A percentile compares a stretch with the other conserved stretches of the same genome.
Conservation (phyloP, 1,140 invertebrate genomes). For the Littorina saxatilis region DNA sequence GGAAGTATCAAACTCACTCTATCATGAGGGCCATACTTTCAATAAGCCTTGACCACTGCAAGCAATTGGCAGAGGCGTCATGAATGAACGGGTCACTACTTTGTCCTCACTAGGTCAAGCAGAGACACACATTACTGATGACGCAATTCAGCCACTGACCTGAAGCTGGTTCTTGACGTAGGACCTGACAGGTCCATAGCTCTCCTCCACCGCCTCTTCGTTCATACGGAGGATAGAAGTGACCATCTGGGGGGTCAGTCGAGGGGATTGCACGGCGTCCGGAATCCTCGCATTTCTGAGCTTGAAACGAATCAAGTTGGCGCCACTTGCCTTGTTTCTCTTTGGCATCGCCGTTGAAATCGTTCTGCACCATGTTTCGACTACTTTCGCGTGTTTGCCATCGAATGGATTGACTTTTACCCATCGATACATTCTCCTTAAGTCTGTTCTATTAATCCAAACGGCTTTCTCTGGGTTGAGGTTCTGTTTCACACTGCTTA, state of each 20-base stretch:
- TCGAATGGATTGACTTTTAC: slow-evolving; percentile 1
- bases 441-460: too few relatives aligned
- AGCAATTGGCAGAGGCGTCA: too few relatives aligned
- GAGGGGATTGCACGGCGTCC: slow-evolving; percentile 54
- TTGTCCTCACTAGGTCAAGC: too few relatives aligned
- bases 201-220: slow-evolving; percentile 56
- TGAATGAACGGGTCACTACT: too few relatives aligned
- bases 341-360: background rate
- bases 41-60: too few relatives aligned
- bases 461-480: too few relatives aligned
- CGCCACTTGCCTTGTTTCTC: background rate
- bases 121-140: too few relatives aligned
- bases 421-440: background rate
- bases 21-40: too few relatives aligned
- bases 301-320: slow-evolving; percentile 21
- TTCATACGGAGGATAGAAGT: slow-evolving; percentile 62
- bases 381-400: background rate
- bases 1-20: too few relatives aligned
- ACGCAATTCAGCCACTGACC: too few relatives aligned
- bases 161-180: slow-evolving; percentile 95
- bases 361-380: background rate
- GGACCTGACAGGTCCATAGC: slow-evolving; percentile 58
- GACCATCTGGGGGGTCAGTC: slow-evolving; percentile 67
- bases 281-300: slow-evolving; percentile 37
- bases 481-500: too few relatives aligned